Evolutionary conservation across 2,888 invertebrate species (phyloP), one percentile per base, ranked within the genome.

Genomic region (Halocaridina rubra): DNA sequence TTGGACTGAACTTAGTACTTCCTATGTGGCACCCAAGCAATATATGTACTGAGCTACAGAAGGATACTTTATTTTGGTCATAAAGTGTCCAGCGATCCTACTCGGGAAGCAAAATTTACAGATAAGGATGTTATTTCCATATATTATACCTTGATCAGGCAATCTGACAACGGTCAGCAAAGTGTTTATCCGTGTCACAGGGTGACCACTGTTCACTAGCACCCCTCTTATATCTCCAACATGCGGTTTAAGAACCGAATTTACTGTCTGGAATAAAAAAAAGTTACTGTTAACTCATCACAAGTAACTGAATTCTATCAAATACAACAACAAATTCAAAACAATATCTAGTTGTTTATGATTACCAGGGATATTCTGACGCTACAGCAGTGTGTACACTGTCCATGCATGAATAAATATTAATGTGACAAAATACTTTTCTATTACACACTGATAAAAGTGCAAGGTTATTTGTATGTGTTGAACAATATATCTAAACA

Each of bases 201-300:
- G 59, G 8, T 53, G 69, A 1, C 72, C 69, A 19, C 78, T 80
- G 19, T 74, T 53, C 59, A 81, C 80, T 30, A 88, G 27, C n/a
- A 88, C 84, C 1, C 57, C 30, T 32, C 77, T 53, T 8, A 84
- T 24, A 27, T 84, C 72, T n/a, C 86, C 86, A 3, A 77, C 53
- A 2, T 82, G 86, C 13, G 76, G 82, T 46, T 71, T 7, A 57
- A 88, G 64, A 71, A 88, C 86, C 1, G 84, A 32, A 30, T 84
- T 84, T 29, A 86, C 77, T 30, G 84, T 77, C 86, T 86, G 80
- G 2, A 30, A 32, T 3, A 30, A 30, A n/a, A 16, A 1, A 69
- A 0, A 13, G 29, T 3, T 3, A 0, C n/a, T n/a, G n/a, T n/a
- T n/a, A n/a, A n/a, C n/a, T n/a, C n/a, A n/a, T n/a, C n/a, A n/a